Evolutionary conservation across 2,888 invertebrate species (phyloP).

Genomic region (Metellina segmentata): DNA sequence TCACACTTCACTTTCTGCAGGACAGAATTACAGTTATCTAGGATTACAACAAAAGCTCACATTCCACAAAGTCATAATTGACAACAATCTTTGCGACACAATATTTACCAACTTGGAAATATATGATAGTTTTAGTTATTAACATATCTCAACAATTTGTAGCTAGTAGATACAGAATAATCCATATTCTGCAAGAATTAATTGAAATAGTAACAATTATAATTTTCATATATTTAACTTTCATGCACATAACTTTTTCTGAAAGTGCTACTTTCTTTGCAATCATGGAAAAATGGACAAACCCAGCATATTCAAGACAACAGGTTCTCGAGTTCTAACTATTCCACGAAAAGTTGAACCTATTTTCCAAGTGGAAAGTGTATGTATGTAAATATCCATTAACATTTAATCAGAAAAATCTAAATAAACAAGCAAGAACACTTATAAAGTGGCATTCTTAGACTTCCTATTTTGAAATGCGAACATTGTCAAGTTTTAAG

Average conservation of each 20-base stretch:
- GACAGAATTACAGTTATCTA: not conserved
- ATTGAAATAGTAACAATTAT: not conserved
- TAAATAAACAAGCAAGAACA: no score
- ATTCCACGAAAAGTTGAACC: not conserved
- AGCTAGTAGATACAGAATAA: not conserved
- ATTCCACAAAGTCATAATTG: conserved; percentile 8
- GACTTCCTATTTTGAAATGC: no score
- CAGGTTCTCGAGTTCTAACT: not conserved
- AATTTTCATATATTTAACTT: no score
- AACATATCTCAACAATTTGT: conserved; percentile 21
- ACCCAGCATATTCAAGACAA: not conserved
- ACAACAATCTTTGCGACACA: conserved; percentile 3
- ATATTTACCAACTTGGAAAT: conserved; percentile 14
- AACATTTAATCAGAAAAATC: no score
- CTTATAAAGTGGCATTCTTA: no score
- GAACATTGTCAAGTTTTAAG: no score
- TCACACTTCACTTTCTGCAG: conserved; percentile 7
- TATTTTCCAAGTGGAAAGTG: not conserved
- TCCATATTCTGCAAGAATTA: not conserved
- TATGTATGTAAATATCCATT: no score
- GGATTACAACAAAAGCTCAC: conserved; percentile 45
- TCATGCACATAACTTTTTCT: no score
- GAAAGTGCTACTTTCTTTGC: not conserved
- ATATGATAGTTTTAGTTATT: not conserved
- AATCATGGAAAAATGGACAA: not conserved